phyloP scores from a whole-genome alignment of 2,797 vertebrate species.

The Neoniphon sammara region DNA sequence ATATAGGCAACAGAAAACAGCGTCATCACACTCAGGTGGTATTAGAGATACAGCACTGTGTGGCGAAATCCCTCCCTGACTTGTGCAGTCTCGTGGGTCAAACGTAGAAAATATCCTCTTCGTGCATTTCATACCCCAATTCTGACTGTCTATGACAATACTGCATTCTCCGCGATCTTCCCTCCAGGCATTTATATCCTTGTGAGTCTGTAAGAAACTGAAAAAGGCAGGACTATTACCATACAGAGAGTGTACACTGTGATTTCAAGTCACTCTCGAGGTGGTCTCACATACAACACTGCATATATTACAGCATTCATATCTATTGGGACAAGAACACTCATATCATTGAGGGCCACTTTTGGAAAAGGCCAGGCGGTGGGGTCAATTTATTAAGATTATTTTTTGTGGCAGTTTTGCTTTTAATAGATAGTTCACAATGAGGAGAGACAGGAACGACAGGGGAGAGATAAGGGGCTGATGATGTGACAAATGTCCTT shows the following conservation, averaged over 20 bases:
- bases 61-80: constrained; percentile 41
- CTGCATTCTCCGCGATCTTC: constrained; percentile 42
- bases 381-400: too few species aligned
- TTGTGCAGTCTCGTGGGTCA: constrained; percentile 46
- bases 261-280: constrained; percentile 33
- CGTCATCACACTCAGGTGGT: constrained; percentile 7
- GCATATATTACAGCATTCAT: too few species aligned
- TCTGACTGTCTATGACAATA: constrained; percentile 45
- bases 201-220: constrained; percentile 42
- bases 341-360: background rate
- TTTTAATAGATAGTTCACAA: constrained; percentile 21
- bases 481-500: background rate
- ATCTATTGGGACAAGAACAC: too few species aligned
- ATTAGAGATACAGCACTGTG: constrained; percentile 24
- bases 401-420: constrained; percentile 19
- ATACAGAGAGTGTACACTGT: constrained; percentile 14
- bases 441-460: background rate
- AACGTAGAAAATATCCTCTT: constrained; percentile 50
- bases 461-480: too few species aligned
- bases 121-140: constrained; percentile 48
- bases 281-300: constrained; percentile 15
- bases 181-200: constrained; percentile 38
- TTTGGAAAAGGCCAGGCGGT: constrained; percentile 10
- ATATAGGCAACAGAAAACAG: constrained; percentile 6
- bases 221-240: constrained; percentile 37